Base-by-base conservation (phyloP, 2,113 vertebrate species). In the Leucopsar rothschildi region DNA sequence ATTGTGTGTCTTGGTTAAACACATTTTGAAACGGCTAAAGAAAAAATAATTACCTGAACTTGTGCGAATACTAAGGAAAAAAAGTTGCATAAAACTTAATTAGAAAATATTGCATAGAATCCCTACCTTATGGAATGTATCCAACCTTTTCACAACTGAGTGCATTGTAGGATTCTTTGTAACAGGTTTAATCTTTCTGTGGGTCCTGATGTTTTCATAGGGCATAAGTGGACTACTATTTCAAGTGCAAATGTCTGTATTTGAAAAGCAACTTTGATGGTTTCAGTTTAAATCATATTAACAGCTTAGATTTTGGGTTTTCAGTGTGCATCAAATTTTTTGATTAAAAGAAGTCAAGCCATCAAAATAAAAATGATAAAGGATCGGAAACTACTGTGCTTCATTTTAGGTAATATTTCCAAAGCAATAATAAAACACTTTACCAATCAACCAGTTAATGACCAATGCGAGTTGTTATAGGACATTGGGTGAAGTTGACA, bases 381-480 rank as follows among this genome's bases (percentile, higher is more conserved):
- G 29, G 31, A 89, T 70, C 37, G 61, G 49, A 96, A 95, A 90
- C 82, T 90, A 68, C 56, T 50, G 16, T 78, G 17, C 65, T 95
- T 93, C 59, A 91, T 92, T 88, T 63, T 87, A 69, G 56, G 56
- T 85, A 68, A 80, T 94, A 95, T 81, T 87, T 53, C 50, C 69
- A 95, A 96, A 96, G 75, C 70, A 93, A 90, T 94, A 97, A 95
- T 96, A 96, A 96, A 97, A 97, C 85, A 90, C 87, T 96, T 96
- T 95, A 91, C 82, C 47, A 92, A 73, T 96, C 89, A 96, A 90
- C 79, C 82, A 77, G 69, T 85, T 97, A 96, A 97, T 95, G 75
- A 82, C 65, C 66, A 95, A 9, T 66, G 86, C 76, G 92, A 94
- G 47, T 60, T 91, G 55, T 72, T 96, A 84, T 73, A 92, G 85